A percentile compares a stretch with the other conserved stretches of the same genome.
phyloP scores from a whole-genome alignment of 1,140 invertebrate genomes.

The Euglossa dilemma region DNA sequence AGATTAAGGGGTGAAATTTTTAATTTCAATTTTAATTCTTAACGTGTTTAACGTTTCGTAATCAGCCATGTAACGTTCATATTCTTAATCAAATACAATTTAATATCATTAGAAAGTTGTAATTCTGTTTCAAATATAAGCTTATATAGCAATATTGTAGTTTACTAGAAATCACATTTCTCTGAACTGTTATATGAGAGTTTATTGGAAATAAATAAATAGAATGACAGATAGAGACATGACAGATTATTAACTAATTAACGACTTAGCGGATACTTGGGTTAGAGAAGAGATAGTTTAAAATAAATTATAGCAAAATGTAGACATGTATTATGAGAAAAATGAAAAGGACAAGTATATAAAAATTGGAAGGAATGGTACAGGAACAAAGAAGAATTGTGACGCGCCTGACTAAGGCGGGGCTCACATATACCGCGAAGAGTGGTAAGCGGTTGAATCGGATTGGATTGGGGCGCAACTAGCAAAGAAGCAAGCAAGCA shows the following conservation, averaged over 20 bases:
- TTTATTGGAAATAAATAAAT: neutral
- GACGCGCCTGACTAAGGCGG: constrained; percentile 79
- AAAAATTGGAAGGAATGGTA: neutral
- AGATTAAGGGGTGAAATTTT: too few relatives aligned
- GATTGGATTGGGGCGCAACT: constrained; percentile 80
- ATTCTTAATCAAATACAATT: too few relatives aligned
- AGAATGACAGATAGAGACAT: neutral
- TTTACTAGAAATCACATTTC: neutral
- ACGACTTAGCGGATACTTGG: too few relatives aligned
- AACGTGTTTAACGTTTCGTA: neutral
- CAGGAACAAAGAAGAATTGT: neutral
- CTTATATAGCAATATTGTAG: neutral
- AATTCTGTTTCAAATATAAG: neutral
- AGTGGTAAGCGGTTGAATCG: constrained; percentile 80
- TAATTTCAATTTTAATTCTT: too few relatives aligned
- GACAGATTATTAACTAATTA: neutral
- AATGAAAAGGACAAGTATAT: too few relatives aligned
- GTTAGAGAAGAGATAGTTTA: neutral
- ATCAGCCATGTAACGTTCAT: too few relatives aligned
- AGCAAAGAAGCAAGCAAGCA: constrained; percentile 49
- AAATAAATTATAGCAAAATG: neutral
- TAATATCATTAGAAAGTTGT: too few relatives aligned
- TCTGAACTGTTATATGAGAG: neutral
- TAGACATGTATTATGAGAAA: neutral
- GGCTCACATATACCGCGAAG: constrained; percentile 77